Base-by-base conservation (phyloP, 2,888 invertebrate species). In the Anoplius nigerrimus region DNA sequence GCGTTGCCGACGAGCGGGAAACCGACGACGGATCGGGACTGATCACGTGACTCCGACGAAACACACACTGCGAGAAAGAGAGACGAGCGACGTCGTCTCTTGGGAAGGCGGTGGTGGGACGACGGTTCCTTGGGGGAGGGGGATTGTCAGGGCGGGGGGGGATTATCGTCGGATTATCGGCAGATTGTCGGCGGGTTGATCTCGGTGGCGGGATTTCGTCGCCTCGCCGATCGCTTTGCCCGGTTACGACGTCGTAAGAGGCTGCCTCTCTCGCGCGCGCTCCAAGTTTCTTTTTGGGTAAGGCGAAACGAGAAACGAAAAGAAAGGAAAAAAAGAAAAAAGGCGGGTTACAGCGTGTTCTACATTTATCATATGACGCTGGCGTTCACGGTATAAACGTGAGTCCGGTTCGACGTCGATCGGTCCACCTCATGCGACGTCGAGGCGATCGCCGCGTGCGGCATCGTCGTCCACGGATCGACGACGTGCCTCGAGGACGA, bases 311-410 rank as follows among this genome's bases (percentile, higher is more conserved):
- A 62, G 73, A 74, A 66, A 54, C 53, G 20, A 73, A 79, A 79
- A 43, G 34, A 74, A 78, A 71, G 61, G 67, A 79, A 79, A 76
- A 72, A 76, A 60, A n/a, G 75, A 72, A 78, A 80, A 78, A 82
- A 75, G 59, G 62, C 69, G 70, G 73, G 69, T 63, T 76, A 75
- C 69, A 80, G 68, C 82, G 79, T 75, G 77, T 80, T 80, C 86
- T 86, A 86, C 86, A 86, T 86, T 83, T 83, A 86, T 86, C 86
- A 86, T 84, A 84, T 84, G 79, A 79, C 34, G 34, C 34, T 74
- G 75, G 78, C 63, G 69, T 72, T 71, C 71, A 71, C 62, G 63
- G 66, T 66, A 46, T 18, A 62, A 63, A 69, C 71, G 58, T 79
- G 74, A 62, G 69, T 75, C 77, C 75, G 71, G 59, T 66, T 71